Conservation (phyloP, 1,140 invertebrate genomes). For the Campoletis sonorensis region DNA sequence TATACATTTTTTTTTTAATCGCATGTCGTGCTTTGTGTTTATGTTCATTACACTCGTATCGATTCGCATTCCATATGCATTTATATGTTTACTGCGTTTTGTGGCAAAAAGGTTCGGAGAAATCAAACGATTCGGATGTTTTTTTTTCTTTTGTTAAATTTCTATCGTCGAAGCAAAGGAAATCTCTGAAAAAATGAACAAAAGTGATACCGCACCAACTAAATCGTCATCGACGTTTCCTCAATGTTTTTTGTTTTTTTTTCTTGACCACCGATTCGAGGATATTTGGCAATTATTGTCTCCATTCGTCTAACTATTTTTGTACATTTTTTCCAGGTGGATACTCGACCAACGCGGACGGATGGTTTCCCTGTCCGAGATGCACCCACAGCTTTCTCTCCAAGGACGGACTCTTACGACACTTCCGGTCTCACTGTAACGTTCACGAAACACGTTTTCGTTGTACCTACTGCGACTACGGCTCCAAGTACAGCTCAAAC, state of each 20-base stretch:
- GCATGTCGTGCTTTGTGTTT: conserved; percentile 49
- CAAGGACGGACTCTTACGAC: conserved; percentile 56
- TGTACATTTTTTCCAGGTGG: conserved; percentile 58
- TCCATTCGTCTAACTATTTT: conserved; percentile 29
- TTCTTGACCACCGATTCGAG: neutral
- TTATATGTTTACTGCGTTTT: neutral
- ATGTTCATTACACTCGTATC: conserved; percentile 25
- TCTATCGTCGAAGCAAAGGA: no score
- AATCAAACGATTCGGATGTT: no score
- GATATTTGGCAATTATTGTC: neutral
- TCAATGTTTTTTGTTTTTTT: neutral
- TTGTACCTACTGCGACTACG: conserved; percentile 75
- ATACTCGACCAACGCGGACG: conserved; percentile 40
- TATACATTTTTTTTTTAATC: conserved; percentile 22
- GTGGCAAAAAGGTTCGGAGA: neutral
- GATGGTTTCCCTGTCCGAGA: conserved; percentile 57
- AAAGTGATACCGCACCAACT: no score
- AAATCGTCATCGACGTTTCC: no score
- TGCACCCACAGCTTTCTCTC: conserved; percentile 55
- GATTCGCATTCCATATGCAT: conserved; percentile 1
- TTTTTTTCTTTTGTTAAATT: neutral
- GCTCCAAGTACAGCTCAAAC: conserved; percentile 73
- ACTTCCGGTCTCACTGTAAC: conserved; percentile 55
- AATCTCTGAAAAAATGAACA: no score
- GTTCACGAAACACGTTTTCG: conserved; percentile 68